These are phyloP conservation scores for Oophaga sylvatica DNA, from an alignment of 2,797 vertebrate genomes.

Conservation along the genomic window DNA sequence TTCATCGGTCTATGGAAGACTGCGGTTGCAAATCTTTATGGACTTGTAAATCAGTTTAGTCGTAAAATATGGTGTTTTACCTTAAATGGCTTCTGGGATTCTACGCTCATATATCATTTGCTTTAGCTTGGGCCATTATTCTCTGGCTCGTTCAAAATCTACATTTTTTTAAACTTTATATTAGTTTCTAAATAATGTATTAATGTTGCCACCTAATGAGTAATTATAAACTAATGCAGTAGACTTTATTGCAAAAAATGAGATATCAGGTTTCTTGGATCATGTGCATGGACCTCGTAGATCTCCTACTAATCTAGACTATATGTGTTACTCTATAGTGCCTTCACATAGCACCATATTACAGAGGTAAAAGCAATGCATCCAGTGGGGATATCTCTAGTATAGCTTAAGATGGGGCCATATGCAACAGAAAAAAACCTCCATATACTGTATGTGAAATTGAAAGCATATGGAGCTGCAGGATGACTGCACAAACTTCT, in stretches of 20 bases:
- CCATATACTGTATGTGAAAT: no score
- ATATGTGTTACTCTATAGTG: no score
- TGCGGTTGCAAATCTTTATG: constrained; percentile 41
- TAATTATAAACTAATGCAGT: not conserved
- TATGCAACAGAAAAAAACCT: no score
- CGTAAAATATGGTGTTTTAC: constrained; percentile 44
- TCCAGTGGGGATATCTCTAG: no score
- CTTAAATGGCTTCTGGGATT: constrained; percentile 44
- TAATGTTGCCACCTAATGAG: not conserved
- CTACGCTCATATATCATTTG: not conserved
- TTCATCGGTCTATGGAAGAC: constrained; percentile 52
- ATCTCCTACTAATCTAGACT: not conserved
- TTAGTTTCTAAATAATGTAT: not conserved
- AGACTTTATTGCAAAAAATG: not conserved
- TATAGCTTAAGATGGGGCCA: no score
- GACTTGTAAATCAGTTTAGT: constrained; percentile 53
- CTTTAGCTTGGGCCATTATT: not conserved
- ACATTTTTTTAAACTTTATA: not conserved
- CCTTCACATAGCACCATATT: no score
- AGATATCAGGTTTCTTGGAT: not conserved
- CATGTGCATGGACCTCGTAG: not conserved
- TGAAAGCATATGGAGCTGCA: no score
- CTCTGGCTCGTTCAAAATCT: not conserved
- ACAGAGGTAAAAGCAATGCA: no score
- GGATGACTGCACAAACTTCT: no score